phyloP scores from a whole-genome alignment of 2,797 vertebrate genomes.

The Acrocephalus scirpaceus region DNA sequence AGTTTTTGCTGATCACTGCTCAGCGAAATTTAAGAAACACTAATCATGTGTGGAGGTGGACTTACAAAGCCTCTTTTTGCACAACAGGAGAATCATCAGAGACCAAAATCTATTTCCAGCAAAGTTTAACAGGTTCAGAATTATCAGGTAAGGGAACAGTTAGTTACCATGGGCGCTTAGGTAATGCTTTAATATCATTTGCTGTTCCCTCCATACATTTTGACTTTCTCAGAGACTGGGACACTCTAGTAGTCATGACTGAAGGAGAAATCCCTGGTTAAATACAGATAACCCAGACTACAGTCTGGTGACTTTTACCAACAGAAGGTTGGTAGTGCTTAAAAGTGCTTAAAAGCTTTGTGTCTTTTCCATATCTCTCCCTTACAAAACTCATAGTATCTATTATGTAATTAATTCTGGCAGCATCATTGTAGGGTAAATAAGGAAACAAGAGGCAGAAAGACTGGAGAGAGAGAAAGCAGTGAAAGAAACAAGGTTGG shows the following conservation, averaged over 20 bases:
- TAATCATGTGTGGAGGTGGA: background rate
- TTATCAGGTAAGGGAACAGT: background rate
- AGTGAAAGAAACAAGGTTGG: background rate
- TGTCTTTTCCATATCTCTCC: background rate
- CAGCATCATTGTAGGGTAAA: background rate
- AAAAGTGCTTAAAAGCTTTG: background rate
- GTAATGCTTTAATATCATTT: background rate
- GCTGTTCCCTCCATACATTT: background rate
- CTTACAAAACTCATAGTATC: background rate
- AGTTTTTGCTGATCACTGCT: background rate
- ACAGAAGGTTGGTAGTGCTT: background rate
- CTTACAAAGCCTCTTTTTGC: constrained; percentile 26
- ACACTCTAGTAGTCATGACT: background rate
- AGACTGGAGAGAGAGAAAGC: background rate
- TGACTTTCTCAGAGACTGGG: background rate
- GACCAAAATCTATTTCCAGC: constrained; percentile 29
- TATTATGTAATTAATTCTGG: background rate
- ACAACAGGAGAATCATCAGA: background rate
- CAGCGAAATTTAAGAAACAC: background rate
- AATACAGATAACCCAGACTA: background rate
- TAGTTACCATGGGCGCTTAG: background rate
- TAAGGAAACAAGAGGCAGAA: background rate
- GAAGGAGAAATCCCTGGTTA: background rate
- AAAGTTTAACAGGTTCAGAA: constrained; percentile 38
- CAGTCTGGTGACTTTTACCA: background rate